Evolutionary conservation across 30 jellyfish, hydroid and myxozoan genomes (phyloP).

Genomic region (Phacellophora camtschatica): DNA sequence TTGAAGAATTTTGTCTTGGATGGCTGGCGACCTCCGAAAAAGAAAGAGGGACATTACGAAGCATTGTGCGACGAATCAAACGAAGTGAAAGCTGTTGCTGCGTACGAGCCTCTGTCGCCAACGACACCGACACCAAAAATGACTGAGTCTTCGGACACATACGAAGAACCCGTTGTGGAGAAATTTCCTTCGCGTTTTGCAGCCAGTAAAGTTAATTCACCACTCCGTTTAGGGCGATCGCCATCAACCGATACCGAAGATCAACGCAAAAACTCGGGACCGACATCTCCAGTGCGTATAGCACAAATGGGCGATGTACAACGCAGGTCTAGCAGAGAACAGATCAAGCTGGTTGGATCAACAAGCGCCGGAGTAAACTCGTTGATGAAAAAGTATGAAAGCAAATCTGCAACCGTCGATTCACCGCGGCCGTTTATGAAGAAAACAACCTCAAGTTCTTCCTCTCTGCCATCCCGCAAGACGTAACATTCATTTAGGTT

Average conservation of each 20-base stretch:
- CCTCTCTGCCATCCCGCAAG: too few relatives aligned
- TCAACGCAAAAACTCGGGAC: background rate
- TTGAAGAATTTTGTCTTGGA: slow-evolving; percentile 84
- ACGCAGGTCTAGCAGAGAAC: background rate
- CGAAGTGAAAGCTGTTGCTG: background rate
- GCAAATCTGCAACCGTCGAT: slow-evolving; percentile 25
- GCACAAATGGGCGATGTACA: background rate
- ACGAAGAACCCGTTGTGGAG: slow-evolving; percentile 13
- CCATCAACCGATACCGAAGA: background rate
- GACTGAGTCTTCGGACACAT: background rate
- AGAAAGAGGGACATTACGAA: slow-evolving; percentile 26
- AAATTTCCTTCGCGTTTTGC: background rate
- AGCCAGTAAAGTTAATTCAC: too few relatives aligned
- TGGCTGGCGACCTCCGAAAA: slow-evolving; percentile 90
- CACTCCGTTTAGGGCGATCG: too few relatives aligned
- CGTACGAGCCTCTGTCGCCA: slow-evolving; percentile 30
- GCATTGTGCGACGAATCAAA: background rate
- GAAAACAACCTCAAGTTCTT: too few relatives aligned
- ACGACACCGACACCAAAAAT: background rate
- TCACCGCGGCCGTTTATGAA: slow-evolving; percentile 40
- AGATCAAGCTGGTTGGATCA: slow-evolving; percentile 13
- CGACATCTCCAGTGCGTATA: slow-evolving; percentile 1
- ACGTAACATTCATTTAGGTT: too few relatives aligned
- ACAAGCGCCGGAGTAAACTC: slow-evolving; percentile 52
- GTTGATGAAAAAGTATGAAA: slow-evolving; percentile 49